phyloP scores from a whole-genome alignment of 2,113 vertebrate genomes.

The Herpetotheres cachinnans region DNA sequence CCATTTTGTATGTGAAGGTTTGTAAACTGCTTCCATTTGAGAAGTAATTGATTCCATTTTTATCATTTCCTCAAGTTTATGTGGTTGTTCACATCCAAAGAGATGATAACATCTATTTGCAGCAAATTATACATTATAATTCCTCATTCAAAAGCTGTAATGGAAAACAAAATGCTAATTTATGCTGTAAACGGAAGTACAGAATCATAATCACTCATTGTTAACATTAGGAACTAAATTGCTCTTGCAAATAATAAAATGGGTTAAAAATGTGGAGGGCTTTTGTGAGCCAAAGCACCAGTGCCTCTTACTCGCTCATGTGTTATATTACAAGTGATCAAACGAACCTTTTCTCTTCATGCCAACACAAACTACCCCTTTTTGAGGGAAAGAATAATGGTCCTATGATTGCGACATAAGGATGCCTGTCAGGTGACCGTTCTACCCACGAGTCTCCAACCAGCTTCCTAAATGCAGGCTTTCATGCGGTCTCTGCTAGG shows the following conservation, averaged over 20 bases:
- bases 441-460: background rate
- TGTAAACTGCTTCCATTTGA: conserved; percentile 81
- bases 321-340: background rate
- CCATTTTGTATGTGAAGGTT: conserved; percentile 75
- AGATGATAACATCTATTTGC: conserved; percentile 86
- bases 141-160: conserved; percentile 81
- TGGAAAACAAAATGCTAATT: conserved; percentile 85
- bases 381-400: conserved; percentile 12
- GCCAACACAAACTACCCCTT: conserved; percentile 11
- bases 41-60: conserved; percentile 84
- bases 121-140: conserved; percentile 85
- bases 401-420: background rate
- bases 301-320: background rate
- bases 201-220: conserved; percentile 83
- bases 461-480: background rate
- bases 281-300: conserved; percentile 15
- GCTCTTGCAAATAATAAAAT: conserved; percentile 77
- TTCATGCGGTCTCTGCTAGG: background rate
- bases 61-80: conserved; percentile 83
- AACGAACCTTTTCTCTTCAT: conserved; percentile 12
- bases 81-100: conserved; percentile 77
- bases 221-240: conserved; percentile 78
- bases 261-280: conserved; percentile 62
- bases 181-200: conserved; percentile 80
- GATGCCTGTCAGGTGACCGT: background rate